Conservation (phyloP, 2,113 vertebrate species). For the Panthera leo region DNA sequence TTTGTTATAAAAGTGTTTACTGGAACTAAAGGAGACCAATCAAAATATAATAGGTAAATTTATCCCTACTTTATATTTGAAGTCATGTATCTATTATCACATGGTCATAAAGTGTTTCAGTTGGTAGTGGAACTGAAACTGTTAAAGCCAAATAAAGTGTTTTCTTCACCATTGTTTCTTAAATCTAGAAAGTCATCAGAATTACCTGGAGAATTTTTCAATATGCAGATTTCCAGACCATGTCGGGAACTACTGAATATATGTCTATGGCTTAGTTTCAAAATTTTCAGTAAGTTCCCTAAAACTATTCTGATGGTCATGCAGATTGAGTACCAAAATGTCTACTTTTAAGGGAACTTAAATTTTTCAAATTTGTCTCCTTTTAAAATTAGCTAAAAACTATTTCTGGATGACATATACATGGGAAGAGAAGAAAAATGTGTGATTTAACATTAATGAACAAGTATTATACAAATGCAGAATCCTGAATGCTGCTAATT, state of each 20-base stretch:
- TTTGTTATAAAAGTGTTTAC: neutral
- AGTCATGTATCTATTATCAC: neutral
- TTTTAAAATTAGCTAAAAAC: neutral
- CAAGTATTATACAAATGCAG: neutral
- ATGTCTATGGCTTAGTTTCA: neutral
- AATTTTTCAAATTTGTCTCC: neutral
- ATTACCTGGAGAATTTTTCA: neutral
- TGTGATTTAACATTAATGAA: neutral
- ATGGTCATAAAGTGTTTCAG: neutral
- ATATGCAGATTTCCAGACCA: neutral
- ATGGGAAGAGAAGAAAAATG: neutral
- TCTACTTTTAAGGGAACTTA: neutral
- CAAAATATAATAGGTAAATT: neutral
- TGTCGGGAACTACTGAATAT: neutral
- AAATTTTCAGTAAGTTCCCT: neutral
- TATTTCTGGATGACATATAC: neutral
- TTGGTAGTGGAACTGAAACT: neutral
- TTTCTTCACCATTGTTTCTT: neutral
- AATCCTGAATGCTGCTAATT: neutral
- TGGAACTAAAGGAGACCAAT: neutral
- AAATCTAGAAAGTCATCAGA: neutral
- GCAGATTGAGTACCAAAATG: neutral
- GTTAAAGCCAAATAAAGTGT: neutral
- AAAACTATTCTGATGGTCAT: neutral
- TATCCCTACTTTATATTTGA: neutral